These are phyloP conservation scores for Melanophora roralis DNA, from an alignment of 2,888 invertebrate genomes.

Conservation along the genomic window DNA sequence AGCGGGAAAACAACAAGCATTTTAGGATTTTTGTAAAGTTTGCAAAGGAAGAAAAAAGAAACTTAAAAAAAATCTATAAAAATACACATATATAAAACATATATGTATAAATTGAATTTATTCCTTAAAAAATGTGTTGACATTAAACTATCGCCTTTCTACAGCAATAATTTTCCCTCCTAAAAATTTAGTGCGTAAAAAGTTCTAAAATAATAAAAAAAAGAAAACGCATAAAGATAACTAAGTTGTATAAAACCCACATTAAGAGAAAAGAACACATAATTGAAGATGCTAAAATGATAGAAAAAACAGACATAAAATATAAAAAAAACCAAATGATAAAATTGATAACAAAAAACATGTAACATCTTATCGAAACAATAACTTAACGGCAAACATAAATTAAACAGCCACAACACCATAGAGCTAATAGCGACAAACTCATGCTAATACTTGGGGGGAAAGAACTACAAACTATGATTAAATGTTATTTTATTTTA, in stretches of 20 bases:
- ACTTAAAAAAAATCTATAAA: too few relatives aligned
- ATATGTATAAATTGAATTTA: conserved; percentile 46
- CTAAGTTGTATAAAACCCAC: background rate
- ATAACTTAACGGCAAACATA: background rate
- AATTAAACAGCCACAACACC: background rate
- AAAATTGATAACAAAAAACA: conserved; percentile 9
- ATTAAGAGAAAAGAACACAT: background rate
- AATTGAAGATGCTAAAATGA: background rate
- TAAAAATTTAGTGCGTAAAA: background rate
- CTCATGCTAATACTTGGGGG: too few relatives aligned
- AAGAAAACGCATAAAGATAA: background rate
- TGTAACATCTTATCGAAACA: background rate
- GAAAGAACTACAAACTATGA: too few relatives aligned
- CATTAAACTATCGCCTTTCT: conserved; percentile 13
- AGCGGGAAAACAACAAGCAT: background rate
- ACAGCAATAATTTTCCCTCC: too few relatives aligned
- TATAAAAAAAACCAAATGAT: background rate
- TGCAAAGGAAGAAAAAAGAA: background rate
- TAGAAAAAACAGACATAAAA: background rate
- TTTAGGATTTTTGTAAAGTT: background rate
- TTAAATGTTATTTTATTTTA: too few relatives aligned
- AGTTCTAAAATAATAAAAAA: background rate
- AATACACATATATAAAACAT: background rate
- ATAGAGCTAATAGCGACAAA: background rate
- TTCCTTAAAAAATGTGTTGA: conserved; percentile 16